Base-by-base conservation (phyloP, 2,888 invertebrate species). In the Synergus gifuensis region DNA sequence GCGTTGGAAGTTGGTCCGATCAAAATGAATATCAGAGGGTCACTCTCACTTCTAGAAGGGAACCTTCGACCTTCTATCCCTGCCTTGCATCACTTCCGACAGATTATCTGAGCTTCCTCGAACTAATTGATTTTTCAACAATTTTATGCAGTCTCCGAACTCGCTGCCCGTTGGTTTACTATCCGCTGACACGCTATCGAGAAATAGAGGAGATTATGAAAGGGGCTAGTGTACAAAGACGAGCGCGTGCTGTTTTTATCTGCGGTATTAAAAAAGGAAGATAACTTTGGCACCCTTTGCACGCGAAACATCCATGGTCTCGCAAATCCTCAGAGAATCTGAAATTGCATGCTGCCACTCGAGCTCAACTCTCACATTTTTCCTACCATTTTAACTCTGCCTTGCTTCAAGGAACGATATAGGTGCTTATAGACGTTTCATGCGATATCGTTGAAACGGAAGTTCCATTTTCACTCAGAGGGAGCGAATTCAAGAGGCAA, bases 101-200 rank as follows among this genome's bases (percentile, higher is more conserved):
- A 86, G 87, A 89, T 89, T 86, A 89, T 88, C 87, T 86, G 76
- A 81, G 80, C 87, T 89, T 90, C 88, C 89, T 86, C 79, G 78
- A 78, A 81, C 86, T 90, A 90, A 90, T 90, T 89, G 90, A 90
- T 90, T 90, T 89, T 89, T 90, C 86, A 88, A 86, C 85, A 86
- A 89, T 89, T 88, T 89, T 88, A 89, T 89, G 86, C 89, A 79
- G 79, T 73, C 80, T 78, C 80, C 81, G 69, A 79, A 79, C 78
- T 79, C 79, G 81, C 76, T 78, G 62, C 81, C 76, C 82, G 73
- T 81, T 83, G 82, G 85, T 87, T 88, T 87, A 89, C 82, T 78
- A 86, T 85, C 78, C 60, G 14, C 18, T 73, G 80, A 79, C 88
- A 88, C 87, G 88, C 88, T 82, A 88, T 76, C 81, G 76, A 64